A percentile compares a stretch with the other conserved stretches of the same genome.
Conservation (phyloP, 2,888 invertebrate genomes). For the Nemoura dubitans region DNA sequence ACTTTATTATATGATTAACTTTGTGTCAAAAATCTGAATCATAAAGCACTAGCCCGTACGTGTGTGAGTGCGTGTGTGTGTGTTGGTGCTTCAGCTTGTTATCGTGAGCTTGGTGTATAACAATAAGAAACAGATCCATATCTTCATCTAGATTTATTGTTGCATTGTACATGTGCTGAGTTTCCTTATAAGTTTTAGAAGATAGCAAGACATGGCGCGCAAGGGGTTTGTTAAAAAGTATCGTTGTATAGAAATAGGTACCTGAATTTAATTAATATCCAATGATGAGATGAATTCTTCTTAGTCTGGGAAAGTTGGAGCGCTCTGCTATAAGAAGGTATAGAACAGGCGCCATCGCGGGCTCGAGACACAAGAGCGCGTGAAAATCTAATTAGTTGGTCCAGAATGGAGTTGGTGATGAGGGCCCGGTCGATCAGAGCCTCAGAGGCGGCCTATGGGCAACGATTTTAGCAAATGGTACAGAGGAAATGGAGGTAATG, state of each 20-base stretch:
- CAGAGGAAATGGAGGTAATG: not conserved
- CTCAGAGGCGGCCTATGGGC: no score
- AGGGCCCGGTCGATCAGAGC: no score
- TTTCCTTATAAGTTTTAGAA: not conserved
- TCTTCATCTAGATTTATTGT: conserved; percentile 3
- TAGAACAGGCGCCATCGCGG: not conserved
- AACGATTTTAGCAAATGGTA: not conserved
- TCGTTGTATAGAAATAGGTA: not conserved
- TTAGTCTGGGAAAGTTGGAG: not conserved
- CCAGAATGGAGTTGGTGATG: not conserved
- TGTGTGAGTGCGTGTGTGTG: not conserved
- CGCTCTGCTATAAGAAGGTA: not conserved
- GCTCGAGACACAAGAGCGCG: not conserved
- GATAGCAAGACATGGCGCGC: not conserved
- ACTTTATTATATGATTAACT: conserved; percentile 3
- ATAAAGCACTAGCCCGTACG: not conserved
- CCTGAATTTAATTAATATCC: not conserved
- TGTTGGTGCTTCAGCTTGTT: not conserved
- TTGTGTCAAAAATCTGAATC: conserved; percentile 12
- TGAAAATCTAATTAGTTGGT: not conserved
- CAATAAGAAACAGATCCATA: not conserved
- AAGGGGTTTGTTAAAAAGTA: not conserved
- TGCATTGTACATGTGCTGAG: conserved; percentile 1
- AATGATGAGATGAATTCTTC: not conserved
- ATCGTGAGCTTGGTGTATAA: not conserved